These are phyloP conservation scores for Latrodectus elegans DNA, from an alignment of 2,888 invertebrate species.

Conservation along the genomic window DNA sequence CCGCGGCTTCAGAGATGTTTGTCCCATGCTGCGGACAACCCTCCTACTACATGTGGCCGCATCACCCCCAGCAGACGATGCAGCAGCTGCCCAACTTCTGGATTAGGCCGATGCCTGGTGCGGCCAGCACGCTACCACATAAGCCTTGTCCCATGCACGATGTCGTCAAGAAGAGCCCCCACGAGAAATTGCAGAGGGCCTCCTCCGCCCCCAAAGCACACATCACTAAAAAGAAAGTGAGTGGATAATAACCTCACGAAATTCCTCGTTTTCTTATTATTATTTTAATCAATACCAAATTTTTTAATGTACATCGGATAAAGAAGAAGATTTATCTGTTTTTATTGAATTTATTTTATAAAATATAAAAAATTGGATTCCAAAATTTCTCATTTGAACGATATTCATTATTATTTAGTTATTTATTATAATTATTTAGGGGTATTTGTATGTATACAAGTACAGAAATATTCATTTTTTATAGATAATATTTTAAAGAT, in stretches of 20 bases:
- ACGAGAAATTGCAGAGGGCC: constrained; percentile 47
- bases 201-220: constrained; percentile 32
- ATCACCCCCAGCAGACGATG: neutral
- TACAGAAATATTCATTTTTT: no score
- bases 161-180: neutral
- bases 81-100: constrained; percentile 42
- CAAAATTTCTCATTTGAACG: no score
- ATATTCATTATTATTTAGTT: no score
- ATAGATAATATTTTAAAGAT: no score
- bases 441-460: no score
- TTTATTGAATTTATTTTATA: no score
- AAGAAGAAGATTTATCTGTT: no score
- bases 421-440: no score
- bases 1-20: constrained; percentile 20
- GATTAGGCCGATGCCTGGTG: constrained; percentile 41
- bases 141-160: constrained; percentile 56
- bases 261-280: no score
- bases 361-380: no score
- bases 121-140: constrained; percentile 22
- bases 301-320: no score
- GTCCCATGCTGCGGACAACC: constrained; percentile 41
- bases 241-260: neutral
- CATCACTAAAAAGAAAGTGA: constrained; percentile 41
- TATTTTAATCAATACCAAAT: no score
- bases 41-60: constrained; percentile 58